These are phyloP conservation scores for Xenops minutus DNA, from an alignment of 2,797 vertebrate genomes.

Conservation along the genomic window DNA sequence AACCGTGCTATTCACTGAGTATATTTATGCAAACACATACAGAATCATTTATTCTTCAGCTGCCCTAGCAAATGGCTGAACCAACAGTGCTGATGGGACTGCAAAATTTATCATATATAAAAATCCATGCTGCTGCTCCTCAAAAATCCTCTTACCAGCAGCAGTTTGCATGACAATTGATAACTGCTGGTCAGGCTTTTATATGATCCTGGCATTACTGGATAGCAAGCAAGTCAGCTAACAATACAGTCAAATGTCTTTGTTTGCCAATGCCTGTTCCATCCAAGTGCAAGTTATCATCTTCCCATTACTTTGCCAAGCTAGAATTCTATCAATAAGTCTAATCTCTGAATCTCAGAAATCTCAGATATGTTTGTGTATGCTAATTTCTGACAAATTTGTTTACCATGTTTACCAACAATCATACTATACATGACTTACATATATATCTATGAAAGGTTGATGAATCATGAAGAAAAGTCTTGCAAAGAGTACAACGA, in stretches of 20 bases:
- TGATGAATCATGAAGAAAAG: not conserved
- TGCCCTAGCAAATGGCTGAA: not conserved
- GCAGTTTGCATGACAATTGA: not conserved
- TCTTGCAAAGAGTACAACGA: not conserved
- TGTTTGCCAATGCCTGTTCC: not conserved
- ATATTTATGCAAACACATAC: fast-evolving
- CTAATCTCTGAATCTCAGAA: not conserved
- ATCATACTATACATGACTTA: not conserved
- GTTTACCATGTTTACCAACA: not conserved
- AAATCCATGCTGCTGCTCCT: not conserved
- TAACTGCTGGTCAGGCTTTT: not conserved
- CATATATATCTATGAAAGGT: not conserved
- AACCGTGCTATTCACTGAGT: not conserved
- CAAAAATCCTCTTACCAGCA: not conserved
- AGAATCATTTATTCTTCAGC: not conserved
- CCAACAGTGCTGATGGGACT: not conserved
- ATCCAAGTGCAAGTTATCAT: not conserved
- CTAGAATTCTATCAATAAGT: not conserved
- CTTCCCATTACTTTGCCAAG: not conserved
- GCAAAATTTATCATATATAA: not conserved
- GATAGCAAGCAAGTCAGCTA: not conserved
- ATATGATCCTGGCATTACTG: not conserved
- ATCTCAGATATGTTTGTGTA: not conserved
- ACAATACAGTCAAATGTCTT: not conserved
- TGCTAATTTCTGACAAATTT: not conserved